Evolutionary conservation across 2,113 vertebrate species (phyloP), one percentile per base, ranked within the genome.

Genomic region (Ammodytes dubius): DNA sequence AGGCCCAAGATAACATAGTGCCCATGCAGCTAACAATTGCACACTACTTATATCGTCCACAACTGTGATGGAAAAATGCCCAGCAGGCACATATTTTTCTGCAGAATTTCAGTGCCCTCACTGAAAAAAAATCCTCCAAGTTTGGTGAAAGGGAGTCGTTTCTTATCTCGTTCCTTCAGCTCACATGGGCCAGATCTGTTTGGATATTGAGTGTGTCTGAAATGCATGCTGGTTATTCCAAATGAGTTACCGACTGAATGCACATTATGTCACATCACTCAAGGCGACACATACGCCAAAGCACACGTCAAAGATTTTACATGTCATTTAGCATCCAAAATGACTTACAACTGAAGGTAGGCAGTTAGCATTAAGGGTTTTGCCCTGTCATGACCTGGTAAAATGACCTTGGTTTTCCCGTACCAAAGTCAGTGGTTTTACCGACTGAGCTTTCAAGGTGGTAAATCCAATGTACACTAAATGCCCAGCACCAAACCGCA

Each of bases 201-300:
- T n/a, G 6, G 14, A 49, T 58, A 57, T 70, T 13, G 35, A 35
- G 40, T 3, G 27, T 37, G 47, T 68, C 40, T 74, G 56, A 80
- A 76, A 53, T 76, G n/a, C 35, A 54, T 27, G 40, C 58, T 65
- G 67, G 40, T 68, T 61, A 17, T 54, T 70, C 53, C 52, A 71
- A 59, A 72, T 59, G 57, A 52, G 46, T 61, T 2, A 0, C 3
- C 3, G 37, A 64, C 50, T 64, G 58, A 82, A 63, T 75, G 66
- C 61, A 60, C 60, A 66, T 77, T 43, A 57, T 79, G 56, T 57
- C 47, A 52, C 66, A 65, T 37, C 19, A 46, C 78, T 73, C 69
- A 80, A 37, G 39, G 52, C 45, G 53, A 66, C 13, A 56, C 7
- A 56, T 5, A 49, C 57, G 68, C 74, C 27, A 67, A 64, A 70